Evolutionary conservation across 2,797 vertebrate genomes (phyloP).

Genomic region (Labroides dimidiatus): DNA sequence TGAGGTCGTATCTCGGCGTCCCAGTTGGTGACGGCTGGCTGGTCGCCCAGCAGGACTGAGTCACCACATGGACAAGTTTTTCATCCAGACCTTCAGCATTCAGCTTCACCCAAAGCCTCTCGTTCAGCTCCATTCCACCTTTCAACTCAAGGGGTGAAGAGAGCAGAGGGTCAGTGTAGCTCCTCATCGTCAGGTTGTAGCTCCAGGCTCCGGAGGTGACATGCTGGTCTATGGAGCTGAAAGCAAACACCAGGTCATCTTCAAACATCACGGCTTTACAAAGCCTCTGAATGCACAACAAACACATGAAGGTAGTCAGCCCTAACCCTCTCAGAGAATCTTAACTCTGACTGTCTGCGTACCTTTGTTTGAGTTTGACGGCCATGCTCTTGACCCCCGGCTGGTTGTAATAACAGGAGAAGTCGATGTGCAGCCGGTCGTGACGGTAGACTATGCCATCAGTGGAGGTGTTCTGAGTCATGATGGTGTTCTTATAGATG

Average conservation of each 20-base stretch:
- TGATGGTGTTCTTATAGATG: slow-evolving; percentile 56
- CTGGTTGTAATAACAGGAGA: slow-evolving; percentile 52
- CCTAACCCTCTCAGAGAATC: not conserved
- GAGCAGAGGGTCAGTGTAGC: slow-evolving; percentile 6
- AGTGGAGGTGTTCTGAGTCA: slow-evolving; percentile 17
- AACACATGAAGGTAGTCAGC: too few species aligned
- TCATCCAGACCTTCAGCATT: slow-evolving; percentile 31
- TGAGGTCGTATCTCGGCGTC: slow-evolving; percentile 47
- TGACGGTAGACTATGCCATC: slow-evolving; percentile 30
- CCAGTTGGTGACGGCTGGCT: slow-evolving; percentile 21
- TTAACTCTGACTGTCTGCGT: not conserved
- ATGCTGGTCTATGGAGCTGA: slow-evolving; percentile 42
- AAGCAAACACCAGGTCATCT: not conserved
- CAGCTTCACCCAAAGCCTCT: slow-evolving; percentile 56
- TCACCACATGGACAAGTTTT: slow-evolving; percentile 19
- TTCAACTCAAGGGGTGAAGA: not conserved
- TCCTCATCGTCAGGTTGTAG: slow-evolving; percentile 56
- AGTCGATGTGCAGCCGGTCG: slow-evolving; percentile 30
- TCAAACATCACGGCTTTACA: not conserved
- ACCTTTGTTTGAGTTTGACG: slow-evolving; percentile 52
- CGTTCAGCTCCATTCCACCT: slow-evolving; percentile 18
- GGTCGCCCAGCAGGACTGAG: slow-evolving; percentile 64
- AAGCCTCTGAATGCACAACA: too few species aligned
- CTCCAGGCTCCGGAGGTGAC: slow-evolving; percentile 44
- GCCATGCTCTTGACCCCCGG: slow-evolving; percentile 15